These are phyloP conservation scores for Melanotaenia duboulayi DNA, from an alignment of 2,113 vertebrate species.

Conservation along the genomic window DNA sequence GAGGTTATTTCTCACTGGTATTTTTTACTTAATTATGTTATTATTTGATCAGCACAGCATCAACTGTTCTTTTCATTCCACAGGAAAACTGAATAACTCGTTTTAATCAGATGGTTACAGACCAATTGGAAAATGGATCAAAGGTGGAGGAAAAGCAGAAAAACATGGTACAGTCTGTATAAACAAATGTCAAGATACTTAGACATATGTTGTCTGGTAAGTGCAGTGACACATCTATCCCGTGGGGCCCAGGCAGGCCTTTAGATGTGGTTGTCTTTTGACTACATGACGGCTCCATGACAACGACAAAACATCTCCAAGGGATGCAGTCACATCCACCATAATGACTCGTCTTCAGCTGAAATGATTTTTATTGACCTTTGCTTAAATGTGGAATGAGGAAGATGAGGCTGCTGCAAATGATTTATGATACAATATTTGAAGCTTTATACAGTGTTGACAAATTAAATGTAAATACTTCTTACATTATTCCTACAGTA, in stretches of 20 bases:
- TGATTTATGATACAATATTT: background rate
- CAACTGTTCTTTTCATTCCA: background rate
- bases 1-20: too few species aligned
- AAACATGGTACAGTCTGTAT: background rate
- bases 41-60: background rate
- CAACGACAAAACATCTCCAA: conserved; percentile 30
- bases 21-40: too few species aligned
- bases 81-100: background rate
- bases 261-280: conserved; percentile 44
- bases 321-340: conserved; percentile 1
- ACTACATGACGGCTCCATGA: background rate
- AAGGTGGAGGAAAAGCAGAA: background rate
- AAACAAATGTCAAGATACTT: background rate
- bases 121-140: background rate
- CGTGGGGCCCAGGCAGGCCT: conserved; percentile 31
- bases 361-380: background rate
- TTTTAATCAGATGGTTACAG: background rate
- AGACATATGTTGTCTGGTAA: conserved; percentile 31
- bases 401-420: background rate
- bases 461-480: too few species aligned
- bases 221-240: conserved; percentile 68
- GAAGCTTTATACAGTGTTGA: too few species aligned
- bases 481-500: too few species aligned
- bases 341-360: background rate
- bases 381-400: background rate